phyloP scores from a whole-genome alignment of 2,797 vertebrate species.

The Carduelis carduelis region DNA sequence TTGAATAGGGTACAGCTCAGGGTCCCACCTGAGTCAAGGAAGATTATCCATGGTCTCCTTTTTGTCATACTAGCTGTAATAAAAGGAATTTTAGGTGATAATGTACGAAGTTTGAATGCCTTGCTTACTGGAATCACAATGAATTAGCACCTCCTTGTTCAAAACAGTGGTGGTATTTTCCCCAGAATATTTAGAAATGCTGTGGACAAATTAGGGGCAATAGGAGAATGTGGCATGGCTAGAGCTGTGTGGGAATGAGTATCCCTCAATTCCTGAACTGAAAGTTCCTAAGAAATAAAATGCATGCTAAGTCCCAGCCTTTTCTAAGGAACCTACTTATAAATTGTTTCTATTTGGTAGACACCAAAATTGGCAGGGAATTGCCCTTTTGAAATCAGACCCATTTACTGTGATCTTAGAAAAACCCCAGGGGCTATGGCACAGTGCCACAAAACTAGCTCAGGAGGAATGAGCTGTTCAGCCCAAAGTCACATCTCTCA shows the following conservation, averaged over 20 bases:
- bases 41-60: background rate
- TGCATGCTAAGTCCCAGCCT: background rate
- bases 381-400: background rate
- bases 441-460: background rate
- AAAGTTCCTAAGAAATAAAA: background rate
- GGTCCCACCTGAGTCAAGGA: background rate
- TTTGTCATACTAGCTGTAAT: background rate
- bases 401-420: background rate
- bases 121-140: background rate
- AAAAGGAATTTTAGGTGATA: background rate
- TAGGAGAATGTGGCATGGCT: background rate
- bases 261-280: background rate
- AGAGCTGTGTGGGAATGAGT: background rate
- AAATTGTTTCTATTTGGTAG: background rate
- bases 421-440: background rate
- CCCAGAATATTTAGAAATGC: rapidly evolving
- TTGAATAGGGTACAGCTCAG: background rate
- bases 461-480: background rate
- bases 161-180: background rate
- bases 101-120: background rate
- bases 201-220: background rate
- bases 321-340: background rate
- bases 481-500: background rate
- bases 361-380: background rate
- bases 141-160: background rate